Percentiles rank a stretch among this genome's conserved stretches.
These are phyloP conservation scores for Wiebesia pumilae DNA, from an alignment of 1,140 invertebrate species.

Conservation along the genomic window DNA sequence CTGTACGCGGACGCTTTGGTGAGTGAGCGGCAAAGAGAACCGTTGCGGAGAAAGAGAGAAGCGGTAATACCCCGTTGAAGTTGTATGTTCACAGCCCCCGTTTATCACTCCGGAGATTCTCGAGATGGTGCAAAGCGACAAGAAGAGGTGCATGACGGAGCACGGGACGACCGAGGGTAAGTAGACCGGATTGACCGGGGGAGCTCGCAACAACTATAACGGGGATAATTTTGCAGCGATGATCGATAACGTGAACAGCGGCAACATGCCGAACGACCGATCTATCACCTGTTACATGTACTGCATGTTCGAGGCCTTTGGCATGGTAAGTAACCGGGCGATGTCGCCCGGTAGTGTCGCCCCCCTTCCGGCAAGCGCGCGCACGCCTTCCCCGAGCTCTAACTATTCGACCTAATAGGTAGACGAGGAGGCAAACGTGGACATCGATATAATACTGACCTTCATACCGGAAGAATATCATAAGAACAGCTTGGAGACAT, in stretches of 20 bases:
- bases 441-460: constrained; percentile 63
- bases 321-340: constrained; percentile 62
- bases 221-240: constrained; percentile 55
- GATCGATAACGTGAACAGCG: constrained; percentile 64
- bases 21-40: constrained; percentile 33
- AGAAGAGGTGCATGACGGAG: constrained; percentile 65
- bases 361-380: too few species aligned
- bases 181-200: background rate
- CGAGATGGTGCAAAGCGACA: constrained; percentile 67
- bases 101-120: constrained; percentile 67
- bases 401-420: constrained; percentile 53
- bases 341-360: background rate
- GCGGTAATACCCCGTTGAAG: background rate
- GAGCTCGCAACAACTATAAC: background rate
- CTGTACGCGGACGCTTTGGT: constrained; percentile 57
- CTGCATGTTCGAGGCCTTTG: constrained; percentile 67
- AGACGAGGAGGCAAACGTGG: constrained; percentile 64
- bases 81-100: constrained; percentile 50
- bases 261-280: constrained; percentile 58
- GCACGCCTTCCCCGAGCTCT: background rate
- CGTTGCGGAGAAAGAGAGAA: too few species aligned
- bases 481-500: constrained; percentile 46
- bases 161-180: constrained; percentile 68
- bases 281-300: constrained; percentile 70
- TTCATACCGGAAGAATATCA: constrained; percentile 60